Evolutionary conservation across 2,888 invertebrate genomes (phyloP).

Genomic region (Drosophila limbata): DNA sequence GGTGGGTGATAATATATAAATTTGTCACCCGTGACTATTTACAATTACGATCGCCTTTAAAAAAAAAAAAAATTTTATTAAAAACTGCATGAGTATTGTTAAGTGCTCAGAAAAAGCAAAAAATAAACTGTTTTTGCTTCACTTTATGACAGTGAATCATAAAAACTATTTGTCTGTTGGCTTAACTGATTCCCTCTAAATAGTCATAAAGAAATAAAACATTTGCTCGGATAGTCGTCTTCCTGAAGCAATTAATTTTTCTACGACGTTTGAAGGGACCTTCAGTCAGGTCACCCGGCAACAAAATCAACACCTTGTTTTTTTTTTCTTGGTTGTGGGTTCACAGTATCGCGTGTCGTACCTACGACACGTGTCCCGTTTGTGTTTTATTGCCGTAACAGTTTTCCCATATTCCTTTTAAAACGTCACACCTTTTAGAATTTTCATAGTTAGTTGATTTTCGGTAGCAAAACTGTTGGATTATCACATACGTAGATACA

Average conservation of each 20-base stretch:
- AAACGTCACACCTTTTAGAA: constrained; percentile 3
- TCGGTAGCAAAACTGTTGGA: background rate
- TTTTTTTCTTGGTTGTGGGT: constrained; percentile 37
- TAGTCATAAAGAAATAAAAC: constrained; percentile 58
- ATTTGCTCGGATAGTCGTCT: constrained; percentile 39
- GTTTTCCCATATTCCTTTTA: constrained; percentile 16
- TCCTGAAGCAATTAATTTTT: constrained; percentile 54
- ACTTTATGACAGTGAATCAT: constrained; percentile 52
- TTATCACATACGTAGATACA: background rate
- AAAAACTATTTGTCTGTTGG: constrained; percentile 27
- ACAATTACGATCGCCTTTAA: constrained; percentile 55
- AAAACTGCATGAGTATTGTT: constrained; percentile 3
- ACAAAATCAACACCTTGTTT: constrained; percentile 65
- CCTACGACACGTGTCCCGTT: constrained; percentile 62
- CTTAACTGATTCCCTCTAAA: constrained; percentile 49
- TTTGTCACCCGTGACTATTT: constrained; percentile 55
- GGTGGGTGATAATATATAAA: constrained; percentile 61
- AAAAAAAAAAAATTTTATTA: constrained; percentile 32
- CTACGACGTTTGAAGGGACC: constrained; percentile 6
- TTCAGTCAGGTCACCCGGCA: constrained; percentile 53
- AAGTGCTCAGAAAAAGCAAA: background rate
- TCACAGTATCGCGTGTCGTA: constrained; percentile 1
- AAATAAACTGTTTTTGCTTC: constrained; percentile 2
- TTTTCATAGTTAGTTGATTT: background rate
- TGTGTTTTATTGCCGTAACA: constrained; percentile 54